These are phyloP conservation scores for Python bivittatus DNA, from an alignment of 2,113 vertebrate species.

Conservation along the genomic window DNA sequence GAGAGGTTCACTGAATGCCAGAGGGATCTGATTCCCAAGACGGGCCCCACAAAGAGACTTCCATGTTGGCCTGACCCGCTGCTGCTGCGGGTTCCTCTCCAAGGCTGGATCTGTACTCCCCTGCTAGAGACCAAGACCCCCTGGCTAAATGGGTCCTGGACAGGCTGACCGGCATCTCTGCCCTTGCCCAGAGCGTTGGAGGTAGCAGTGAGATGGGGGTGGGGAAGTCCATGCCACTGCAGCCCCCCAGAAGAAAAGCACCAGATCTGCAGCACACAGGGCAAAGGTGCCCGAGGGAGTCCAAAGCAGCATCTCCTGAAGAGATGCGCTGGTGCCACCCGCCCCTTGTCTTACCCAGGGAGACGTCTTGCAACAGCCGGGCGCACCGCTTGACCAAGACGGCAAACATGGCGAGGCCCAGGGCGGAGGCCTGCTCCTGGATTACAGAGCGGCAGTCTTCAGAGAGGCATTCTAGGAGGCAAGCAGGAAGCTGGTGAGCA, in stretches of 20 bases:
- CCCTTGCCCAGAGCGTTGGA: background rate
- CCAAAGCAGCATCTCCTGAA: background rate
- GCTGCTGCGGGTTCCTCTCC: background rate
- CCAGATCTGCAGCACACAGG: background rate
- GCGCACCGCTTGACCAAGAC: slow-evolving; percentile 90
- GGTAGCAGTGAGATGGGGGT: background rate
- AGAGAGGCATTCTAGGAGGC: slow-evolving; percentile 66
- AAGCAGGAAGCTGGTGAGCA: slow-evolving; percentile 42
- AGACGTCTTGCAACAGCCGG: slow-evolving; percentile 79
- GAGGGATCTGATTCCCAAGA: background rate
- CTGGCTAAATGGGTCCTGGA: background rate
- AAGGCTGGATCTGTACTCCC: background rate
- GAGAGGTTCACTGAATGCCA: background rate
- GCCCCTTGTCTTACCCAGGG: slow-evolving; percentile 76
- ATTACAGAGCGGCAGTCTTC: slow-evolving; percentile 86
- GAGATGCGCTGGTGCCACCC: background rate
- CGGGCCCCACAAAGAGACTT: background rate
- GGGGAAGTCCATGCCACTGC: background rate
- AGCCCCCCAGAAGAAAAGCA: background rate
- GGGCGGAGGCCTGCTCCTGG: slow-evolving; percentile 88
- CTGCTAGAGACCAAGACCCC: background rate
- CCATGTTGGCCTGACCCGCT: rapidly evolving
- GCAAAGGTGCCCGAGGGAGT: background rate
- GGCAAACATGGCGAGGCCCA: slow-evolving; percentile 93
- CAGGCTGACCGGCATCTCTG: background rate